phyloP scores from a whole-genome alignment of 2,113 vertebrate genomes.

The Callochromis pleurospilus region DNA sequence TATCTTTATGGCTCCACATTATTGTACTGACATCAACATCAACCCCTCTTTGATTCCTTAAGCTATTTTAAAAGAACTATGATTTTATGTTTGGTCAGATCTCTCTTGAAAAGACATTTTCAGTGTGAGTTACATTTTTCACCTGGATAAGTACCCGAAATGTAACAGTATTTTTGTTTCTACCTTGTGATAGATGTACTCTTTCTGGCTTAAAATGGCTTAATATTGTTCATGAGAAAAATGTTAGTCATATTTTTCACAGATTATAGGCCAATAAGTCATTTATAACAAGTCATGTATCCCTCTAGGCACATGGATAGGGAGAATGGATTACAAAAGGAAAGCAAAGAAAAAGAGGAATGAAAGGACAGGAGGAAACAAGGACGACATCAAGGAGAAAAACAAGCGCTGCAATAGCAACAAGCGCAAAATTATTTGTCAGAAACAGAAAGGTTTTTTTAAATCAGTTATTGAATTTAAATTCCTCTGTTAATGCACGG shows the following conservation, averaged over 20 bases:
- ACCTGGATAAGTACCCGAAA: not conserved
- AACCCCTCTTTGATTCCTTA: not conserved
- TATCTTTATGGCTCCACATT: not conserved
- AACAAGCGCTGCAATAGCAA: not conserved
- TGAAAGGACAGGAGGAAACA: not conserved
- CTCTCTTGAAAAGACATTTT: not conserved
- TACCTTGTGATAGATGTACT: not conserved
- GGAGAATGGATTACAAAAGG: not conserved
- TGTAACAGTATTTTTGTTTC: not conserved
- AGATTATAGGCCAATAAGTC: not conserved
- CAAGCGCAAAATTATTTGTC: not conserved
- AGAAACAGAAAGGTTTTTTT: not conserved
- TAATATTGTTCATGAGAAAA: not conserved
- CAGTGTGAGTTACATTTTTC: not conserved
- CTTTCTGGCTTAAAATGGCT: not conserved
- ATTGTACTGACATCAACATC: not conserved
- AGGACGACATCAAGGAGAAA: not conserved
- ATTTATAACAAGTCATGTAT: not conserved
- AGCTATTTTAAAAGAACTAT: not conserved
- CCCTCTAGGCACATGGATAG: not conserved
- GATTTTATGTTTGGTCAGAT: not conserved
- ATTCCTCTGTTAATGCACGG: not conserved
- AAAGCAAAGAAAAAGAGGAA: not conserved
- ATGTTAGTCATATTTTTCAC: not conserved
- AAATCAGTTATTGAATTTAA: not conserved